These are phyloP conservation scores for Drosophila miranda DNA, from an alignment of 1,140 invertebrate species.

Conservation along the genomic window DNA sequence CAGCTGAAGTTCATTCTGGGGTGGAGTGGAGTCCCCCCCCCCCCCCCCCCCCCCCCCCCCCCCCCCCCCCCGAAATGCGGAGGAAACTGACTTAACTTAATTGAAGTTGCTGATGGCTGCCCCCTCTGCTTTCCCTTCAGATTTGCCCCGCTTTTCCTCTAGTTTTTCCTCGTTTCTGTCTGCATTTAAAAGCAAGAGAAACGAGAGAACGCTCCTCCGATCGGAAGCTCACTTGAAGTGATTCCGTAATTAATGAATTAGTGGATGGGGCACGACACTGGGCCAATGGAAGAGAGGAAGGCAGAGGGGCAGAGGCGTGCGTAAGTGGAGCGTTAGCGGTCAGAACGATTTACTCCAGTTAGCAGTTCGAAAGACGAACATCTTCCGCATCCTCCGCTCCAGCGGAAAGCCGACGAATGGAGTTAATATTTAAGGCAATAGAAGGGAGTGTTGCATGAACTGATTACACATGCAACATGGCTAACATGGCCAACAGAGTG, in stretches of 20 bases:
- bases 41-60: constrained; percentile 33
- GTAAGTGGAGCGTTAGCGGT: constrained; percentile 57
- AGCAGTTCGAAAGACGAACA: background rate
- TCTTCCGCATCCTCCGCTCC: constrained; percentile 1
- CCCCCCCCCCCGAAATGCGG: constrained; percentile 52
- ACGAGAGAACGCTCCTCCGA: constrained; percentile 19
- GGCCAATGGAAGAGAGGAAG: too few relatives aligned
- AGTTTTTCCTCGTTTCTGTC: background rate
- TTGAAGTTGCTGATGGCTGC: constrained; percentile 72
- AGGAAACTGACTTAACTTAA: constrained; percentile 81
- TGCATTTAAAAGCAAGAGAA: constrained; percentile 57
- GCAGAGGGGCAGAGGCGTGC: constrained; percentile 23
- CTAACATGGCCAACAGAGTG: background rate
- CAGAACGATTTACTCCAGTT: constrained; percentile 12
- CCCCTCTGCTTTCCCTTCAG: constrained; percentile 2
- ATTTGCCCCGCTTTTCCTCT: background rate
- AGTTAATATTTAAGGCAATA: constrained; percentile 8
- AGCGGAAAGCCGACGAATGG: background rate
- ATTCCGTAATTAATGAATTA: constrained; percentile 79
- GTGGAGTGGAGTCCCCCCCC: constrained; percentile 17
- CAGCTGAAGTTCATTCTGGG: constrained; percentile 53
- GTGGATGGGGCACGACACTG: constrained; percentile 31
- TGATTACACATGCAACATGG: constrained; percentile 46
- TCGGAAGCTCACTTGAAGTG: constrained; percentile 74
- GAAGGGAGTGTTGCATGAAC: constrained; percentile 4